These are phyloP conservation scores for Drosophila littoralis DNA, from an alignment of 1,140 invertebrate genomes.

Conservation along the genomic window DNA sequence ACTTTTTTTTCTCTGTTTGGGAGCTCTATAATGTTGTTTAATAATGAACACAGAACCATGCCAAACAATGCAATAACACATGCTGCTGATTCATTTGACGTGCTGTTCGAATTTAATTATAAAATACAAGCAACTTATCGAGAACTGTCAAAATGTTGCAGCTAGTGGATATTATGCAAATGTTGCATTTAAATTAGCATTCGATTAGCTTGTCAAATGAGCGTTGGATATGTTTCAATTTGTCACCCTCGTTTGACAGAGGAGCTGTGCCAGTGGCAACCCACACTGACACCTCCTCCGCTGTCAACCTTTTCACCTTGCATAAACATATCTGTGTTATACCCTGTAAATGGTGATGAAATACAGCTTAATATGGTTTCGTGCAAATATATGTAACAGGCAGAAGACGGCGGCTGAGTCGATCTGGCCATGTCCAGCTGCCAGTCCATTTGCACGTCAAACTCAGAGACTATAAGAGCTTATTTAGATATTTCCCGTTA, in stretches of 20 bases:
- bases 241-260: slow-evolving; percentile 4
- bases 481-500: no score
- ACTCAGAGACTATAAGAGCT: no score
- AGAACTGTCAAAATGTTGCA: slow-evolving; percentile 3
- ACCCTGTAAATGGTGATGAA: neutral
- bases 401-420: no score
- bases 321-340: neutral
- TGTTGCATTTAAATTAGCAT: neutral
- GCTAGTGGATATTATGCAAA: slow-evolving; percentile 2
- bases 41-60: no score
- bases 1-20: no score
- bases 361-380: no score
- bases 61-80: neutral
- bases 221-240: slow-evolving; percentile 2
- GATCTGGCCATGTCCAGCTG: no score
- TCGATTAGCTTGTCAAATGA: slow-evolving; percentile 5
- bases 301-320: slow-evolving; percentile 34
- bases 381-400: no score
- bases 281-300: neutral
- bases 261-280: neutral
- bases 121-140: neutral
- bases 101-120: slow-evolving; percentile 3
- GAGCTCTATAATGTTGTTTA: no score
- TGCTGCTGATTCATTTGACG: slow-evolving; percentile 1
- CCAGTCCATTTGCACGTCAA: no score